Evolutionary conservation across 2,113 vertebrate species (phyloP), one percentile per base, ranked within the genome.

Genomic region (Otis tarda): DNA sequence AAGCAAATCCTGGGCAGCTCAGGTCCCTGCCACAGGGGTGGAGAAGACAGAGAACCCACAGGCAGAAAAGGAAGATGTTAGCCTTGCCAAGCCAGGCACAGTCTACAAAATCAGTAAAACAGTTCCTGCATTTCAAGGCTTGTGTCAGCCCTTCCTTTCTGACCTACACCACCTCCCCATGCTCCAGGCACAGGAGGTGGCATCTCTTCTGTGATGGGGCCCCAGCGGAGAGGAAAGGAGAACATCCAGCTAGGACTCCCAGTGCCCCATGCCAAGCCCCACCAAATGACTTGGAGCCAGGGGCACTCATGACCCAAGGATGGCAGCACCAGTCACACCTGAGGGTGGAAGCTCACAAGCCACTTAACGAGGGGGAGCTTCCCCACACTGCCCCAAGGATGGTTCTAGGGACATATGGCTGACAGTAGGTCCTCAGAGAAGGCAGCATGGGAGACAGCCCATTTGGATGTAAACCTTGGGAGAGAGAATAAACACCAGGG

Each of bases 161-260:
- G 20, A 55, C 24, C 45, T 23, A 14, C 27, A 20, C 41, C 25
- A 9, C n/a, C 20, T 57, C 41, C 56, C 49, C 39, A 41, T 6
- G 2, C 24, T 23, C 20, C 33, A 45, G n/a, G n/a, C 20, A 9
- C 5, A 5, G 23, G 16, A 4, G 11, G 15, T 0, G 1, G 14
- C 52, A 79, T 27, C 39, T 73, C 77, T 49, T 71, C 70, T 53
- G 17, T 30, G 52, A 9, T 12, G 8, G 27, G 37, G 15, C 5
- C 61, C 37, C 14, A 57, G 4, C 8, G 30, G 23, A 50, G 37
- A 68, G 8, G 23, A n/a, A 86, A 53, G 15, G 18, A 10, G 14
- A 91, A 20, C 14, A 63, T 24, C 22, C 50, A n/a, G 12, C 68
- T 12, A 25, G 23, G 30, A 80, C 14, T 70, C 23, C n/a, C 22